phyloP scores from a whole-genome alignment of 2,888 invertebrate species.

The Harpagoxenus sublaevis region DNA sequence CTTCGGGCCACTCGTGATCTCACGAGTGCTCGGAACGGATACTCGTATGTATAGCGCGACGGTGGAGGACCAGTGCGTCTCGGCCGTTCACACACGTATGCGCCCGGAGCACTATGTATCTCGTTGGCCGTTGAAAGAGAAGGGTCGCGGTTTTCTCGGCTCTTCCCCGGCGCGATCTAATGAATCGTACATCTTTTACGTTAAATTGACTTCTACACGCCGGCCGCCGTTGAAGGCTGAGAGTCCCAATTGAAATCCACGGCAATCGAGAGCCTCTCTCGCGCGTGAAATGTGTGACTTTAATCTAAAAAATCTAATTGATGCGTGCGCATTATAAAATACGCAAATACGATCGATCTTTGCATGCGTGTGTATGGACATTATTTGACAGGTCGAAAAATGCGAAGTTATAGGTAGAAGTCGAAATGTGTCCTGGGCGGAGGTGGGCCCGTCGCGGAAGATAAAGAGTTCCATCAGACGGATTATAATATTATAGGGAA shows the following conservation, averaged over 20 bases:
- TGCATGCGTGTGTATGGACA: not conserved
- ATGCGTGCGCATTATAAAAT: not conserved
- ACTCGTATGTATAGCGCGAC: not conserved
- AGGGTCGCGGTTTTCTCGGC: constrained; percentile 45
- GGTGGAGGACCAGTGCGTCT: not conserved
- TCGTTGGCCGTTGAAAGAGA: constrained; percentile 39
- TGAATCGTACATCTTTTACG: constrained; percentile 56
- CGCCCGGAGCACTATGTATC: not conserved
- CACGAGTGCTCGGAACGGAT: constrained; percentile 49
- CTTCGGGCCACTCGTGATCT: constrained; percentile 61
- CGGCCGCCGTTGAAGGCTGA: not conserved
- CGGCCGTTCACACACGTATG: constrained; percentile 39
- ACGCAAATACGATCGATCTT: not conserved
- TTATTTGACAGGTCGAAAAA: constrained; percentile 8
- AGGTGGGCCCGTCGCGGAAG: constrained; percentile 62
- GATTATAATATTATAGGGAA: constrained; percentile 84
- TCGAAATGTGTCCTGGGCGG: constrained; percentile 51
- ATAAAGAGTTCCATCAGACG: constrained; percentile 82
- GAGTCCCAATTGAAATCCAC: not conserved
- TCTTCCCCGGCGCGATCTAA: constrained; percentile 46
- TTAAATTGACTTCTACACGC: constrained; percentile 39
- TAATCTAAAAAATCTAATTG: not conserved
- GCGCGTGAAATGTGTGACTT: not conserved
- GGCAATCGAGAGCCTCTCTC: not conserved
- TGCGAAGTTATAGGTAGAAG: not conserved